Evolutionary conservation across 2,888 invertebrate species (phyloP).

Genomic region (Drosophila meridionalis): DNA sequence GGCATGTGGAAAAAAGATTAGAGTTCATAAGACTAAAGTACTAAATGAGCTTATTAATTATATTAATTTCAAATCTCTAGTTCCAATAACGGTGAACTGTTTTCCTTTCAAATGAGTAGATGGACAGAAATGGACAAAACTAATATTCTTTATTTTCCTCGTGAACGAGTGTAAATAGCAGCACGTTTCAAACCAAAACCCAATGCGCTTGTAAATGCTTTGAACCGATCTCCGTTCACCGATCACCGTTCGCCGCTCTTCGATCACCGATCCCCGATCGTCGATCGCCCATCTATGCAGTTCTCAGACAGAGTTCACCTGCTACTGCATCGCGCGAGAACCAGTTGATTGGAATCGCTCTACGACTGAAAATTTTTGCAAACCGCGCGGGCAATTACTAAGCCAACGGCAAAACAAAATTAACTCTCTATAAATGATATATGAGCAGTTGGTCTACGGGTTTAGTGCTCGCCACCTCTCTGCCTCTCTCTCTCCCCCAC

Average conservation of each 20-base stretch:
- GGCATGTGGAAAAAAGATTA: too few species aligned
- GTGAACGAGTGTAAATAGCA: too few species aligned
- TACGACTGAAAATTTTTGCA: background rate
- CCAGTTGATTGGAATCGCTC: constrained; percentile 25
- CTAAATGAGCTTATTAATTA: too few species aligned
- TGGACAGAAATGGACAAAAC: background rate
- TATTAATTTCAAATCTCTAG: too few species aligned
- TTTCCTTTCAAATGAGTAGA: too few species aligned
- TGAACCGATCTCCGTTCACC: constrained; percentile 3
- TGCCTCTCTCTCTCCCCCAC: background rate
- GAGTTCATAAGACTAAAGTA: too few species aligned
- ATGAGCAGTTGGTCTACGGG: background rate
- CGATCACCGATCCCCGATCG: background rate
- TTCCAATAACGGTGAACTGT: too few species aligned
- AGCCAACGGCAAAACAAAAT: constrained; percentile 5
- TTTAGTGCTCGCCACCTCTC: background rate
- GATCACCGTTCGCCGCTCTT: background rate
- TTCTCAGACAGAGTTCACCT: constrained; percentile 1
- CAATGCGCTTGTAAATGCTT: constrained; percentile 4
- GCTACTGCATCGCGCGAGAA: constrained; percentile 4
- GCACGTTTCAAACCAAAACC: constrained; percentile 2
- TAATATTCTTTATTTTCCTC: background rate
- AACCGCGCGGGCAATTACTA: constrained; percentile 5
- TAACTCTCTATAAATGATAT: constrained; percentile 17
- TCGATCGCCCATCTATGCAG: background rate